Conservation (phyloP, 2,113 vertebrate species). For the Verasper variegatus region DNA sequence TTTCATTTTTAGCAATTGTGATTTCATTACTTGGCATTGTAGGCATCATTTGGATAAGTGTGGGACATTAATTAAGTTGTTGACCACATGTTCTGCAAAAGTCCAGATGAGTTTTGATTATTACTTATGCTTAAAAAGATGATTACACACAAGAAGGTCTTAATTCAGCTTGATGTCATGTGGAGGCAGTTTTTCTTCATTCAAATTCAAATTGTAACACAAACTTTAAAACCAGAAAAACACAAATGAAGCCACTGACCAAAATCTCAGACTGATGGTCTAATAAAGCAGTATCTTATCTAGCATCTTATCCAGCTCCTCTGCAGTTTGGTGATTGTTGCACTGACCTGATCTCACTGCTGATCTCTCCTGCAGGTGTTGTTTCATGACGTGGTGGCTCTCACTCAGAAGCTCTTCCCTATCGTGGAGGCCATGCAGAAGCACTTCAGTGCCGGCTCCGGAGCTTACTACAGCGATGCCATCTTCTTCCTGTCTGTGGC, state of each 20-base stretch:
- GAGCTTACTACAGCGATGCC: constrained; percentile 94
- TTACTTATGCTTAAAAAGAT: too few species aligned
- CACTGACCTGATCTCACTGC: constrained; percentile 14
- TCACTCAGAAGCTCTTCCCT: constrained; percentile 92
- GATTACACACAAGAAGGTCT: too few species aligned
- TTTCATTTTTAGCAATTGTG: too few species aligned
- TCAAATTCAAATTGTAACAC: too few species aligned
- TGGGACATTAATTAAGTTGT: too few species aligned
- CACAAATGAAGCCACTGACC: neutral
- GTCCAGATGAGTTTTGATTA: too few species aligned
- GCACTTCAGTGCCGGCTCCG: constrained; percentile 94
- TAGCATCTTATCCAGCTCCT: neutral
- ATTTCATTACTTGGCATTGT: too few species aligned
- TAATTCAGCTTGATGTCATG: too few species aligned
- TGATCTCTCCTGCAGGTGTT: constrained; percentile 83
- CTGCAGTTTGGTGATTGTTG: neutral
- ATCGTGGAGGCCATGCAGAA: constrained; percentile 96
- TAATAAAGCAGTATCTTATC: neutral
- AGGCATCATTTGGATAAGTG: too few species aligned
- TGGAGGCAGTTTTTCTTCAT: neutral
- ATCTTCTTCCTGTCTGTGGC: constrained; percentile 98
- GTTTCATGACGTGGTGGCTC: constrained; percentile 89
- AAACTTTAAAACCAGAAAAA: neutral
- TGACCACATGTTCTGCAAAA: too few species aligned
- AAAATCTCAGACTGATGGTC: neutral